These are phyloP conservation scores for Varroa destructor DNA, from an alignment of 1,140 invertebrate genomes.

Conservation along the genomic window DNA sequence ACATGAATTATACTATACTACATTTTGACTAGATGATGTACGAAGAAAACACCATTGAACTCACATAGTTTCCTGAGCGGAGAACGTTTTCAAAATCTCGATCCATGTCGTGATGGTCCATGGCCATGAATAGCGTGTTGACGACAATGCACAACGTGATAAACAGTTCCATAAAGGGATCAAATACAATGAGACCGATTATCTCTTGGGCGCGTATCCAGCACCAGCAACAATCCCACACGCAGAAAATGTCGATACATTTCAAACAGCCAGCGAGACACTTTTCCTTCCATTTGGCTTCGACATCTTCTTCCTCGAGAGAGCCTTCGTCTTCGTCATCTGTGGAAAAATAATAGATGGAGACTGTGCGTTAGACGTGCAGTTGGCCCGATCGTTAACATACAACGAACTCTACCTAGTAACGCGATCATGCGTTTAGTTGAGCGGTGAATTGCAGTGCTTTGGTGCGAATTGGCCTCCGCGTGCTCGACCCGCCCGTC, in stretches of 20 bases:
- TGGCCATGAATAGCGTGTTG: slow-evolving; percentile 93
- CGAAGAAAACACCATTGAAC: slow-evolving; percentile 36
- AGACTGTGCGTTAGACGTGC: slow-evolving; percentile 49
- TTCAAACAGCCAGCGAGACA: slow-evolving; percentile 57
- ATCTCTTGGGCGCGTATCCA: slow-evolving; percentile 81
- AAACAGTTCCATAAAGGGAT: slow-evolving; percentile 94
- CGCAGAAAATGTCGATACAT: slow-evolving; percentile 79
- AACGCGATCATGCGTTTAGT: slow-evolving; percentile 29
- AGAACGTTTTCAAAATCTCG: slow-evolving; percentile 66
- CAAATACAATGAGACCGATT: slow-evolving; percentile 80
- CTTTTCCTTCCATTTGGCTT: slow-evolving; percentile 71
- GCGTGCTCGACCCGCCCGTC: no score
- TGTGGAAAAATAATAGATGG: slow-evolving; percentile 67
- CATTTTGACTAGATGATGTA: no score
- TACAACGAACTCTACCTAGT: slow-evolving; percentile 1
- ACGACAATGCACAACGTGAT: slow-evolving; percentile 95
- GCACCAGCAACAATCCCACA: slow-evolving; percentile 86
- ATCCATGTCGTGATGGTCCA: slow-evolving; percentile 90
- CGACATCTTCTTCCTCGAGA: slow-evolving; percentile 61
- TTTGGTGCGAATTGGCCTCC: slow-evolving; percentile 8
- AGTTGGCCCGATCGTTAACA: neutral
- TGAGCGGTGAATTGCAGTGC: slow-evolving; percentile 26
- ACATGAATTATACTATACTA: no score
- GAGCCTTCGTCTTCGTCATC: slow-evolving; percentile 18
- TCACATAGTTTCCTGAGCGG: slow-evolving; percentile 84